phyloP scores from a whole-genome alignment of 2,113 vertebrate species.

The Oophaga pumilio region DNA sequence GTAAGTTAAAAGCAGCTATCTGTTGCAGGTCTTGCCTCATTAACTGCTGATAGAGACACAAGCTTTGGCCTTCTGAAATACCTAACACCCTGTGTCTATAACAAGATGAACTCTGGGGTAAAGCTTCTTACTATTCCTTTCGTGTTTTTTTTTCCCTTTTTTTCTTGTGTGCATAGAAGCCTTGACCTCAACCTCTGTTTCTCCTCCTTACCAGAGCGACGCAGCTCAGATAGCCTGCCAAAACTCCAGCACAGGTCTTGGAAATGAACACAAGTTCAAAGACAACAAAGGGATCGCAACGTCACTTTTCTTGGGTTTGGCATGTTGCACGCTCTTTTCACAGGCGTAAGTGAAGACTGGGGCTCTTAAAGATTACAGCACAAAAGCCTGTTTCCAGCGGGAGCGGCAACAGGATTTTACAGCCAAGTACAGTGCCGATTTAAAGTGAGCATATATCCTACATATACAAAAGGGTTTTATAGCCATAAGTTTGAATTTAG shows the following conservation, averaged over 20 bases:
- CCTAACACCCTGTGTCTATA: slow-evolving; percentile 66
- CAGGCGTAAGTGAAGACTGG: slow-evolving; percentile 23
- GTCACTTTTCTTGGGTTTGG: slow-evolving; percentile 25
- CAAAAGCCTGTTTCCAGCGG: neutral
- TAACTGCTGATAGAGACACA: slow-evolving; percentile 80
- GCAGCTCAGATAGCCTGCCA: slow-evolving; percentile 38
- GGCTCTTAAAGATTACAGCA: slow-evolving; percentile 37
- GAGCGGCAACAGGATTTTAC: slow-evolving; percentile 4
- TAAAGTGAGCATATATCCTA: neutral
- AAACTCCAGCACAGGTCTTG: slow-evolving; percentile 25
- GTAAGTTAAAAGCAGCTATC: slow-evolving; percentile 81
- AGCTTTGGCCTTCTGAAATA: slow-evolving; percentile 76
- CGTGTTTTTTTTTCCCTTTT: slow-evolving; percentile 1
- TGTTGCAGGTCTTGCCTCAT: slow-evolving; percentile 83
- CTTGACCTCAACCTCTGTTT: slow-evolving; percentile 73
- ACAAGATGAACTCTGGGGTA: slow-evolving; percentile 68
- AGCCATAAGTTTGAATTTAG: neutral
- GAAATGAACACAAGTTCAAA: slow-evolving; percentile 24
- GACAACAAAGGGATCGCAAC: neutral
- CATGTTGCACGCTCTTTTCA: slow-evolving; percentile 5
- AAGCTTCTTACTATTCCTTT: slow-evolving; percentile 62
- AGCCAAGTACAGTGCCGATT: slow-evolving; percentile 19
- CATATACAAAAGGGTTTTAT: neutral
- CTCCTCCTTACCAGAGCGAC: slow-evolving; percentile 60
- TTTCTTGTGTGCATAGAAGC: slow-evolving; percentile 56